Conservation (phyloP, 1,140 invertebrate species). For the Pogonognathellus flavescens region DNA sequence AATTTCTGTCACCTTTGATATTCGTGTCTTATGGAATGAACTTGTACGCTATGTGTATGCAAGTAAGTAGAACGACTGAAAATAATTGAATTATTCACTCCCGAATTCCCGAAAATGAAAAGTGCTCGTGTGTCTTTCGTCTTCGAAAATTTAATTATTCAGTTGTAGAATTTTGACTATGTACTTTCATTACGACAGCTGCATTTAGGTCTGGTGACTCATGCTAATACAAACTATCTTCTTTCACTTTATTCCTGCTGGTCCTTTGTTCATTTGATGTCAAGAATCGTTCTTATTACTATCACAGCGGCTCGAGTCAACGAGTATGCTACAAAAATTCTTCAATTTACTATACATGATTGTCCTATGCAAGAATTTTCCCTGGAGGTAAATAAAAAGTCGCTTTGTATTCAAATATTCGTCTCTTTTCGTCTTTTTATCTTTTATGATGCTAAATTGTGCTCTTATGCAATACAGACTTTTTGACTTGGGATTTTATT, state of each 20-base stretch:
- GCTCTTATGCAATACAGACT: no score
- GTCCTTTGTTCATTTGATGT: constrained; percentile 16
- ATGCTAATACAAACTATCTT: not conserved
- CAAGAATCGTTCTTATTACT: not conserved
- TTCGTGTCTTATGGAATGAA: constrained; percentile 36
- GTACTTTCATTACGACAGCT: not conserved
- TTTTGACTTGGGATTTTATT: no score
- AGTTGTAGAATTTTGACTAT: not conserved
- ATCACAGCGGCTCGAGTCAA: not conserved
- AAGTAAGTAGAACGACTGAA: constrained; percentile 6
- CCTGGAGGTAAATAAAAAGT: not conserved
- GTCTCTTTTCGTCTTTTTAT: no score
- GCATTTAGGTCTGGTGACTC: not conserved
- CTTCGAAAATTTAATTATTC: no score
- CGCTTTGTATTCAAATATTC: no score
- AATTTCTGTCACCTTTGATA: constrained; percentile 53
- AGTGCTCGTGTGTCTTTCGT: no score
- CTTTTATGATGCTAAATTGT: no score
- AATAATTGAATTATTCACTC: not conserved
- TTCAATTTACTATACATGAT: not conserved
- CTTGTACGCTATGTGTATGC: constrained; percentile 56
- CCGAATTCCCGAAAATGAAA: no score
- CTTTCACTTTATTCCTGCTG: constrained; percentile 15
- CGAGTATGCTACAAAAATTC: not conserved
- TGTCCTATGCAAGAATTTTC: constrained; percentile 20